Percentiles rank a stretch among this genome's conserved stretches.
Conservation (phyloP, 2,888 invertebrate genomes). For the Caenorhabditis becei region DNA sequence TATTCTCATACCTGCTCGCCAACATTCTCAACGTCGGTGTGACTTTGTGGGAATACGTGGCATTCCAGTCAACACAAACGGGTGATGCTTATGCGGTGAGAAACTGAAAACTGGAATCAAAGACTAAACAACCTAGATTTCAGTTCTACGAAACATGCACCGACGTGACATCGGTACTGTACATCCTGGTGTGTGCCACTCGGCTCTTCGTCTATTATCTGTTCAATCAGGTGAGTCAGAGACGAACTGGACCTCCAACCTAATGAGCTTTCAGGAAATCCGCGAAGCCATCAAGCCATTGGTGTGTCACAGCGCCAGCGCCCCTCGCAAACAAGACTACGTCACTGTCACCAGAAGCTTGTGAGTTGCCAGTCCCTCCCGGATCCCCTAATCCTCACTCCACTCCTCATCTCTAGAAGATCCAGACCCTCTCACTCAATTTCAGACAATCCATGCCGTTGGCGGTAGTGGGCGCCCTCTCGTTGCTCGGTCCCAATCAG, state of each 20-base stretch:
- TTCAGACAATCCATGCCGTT: conserved; percentile 57
- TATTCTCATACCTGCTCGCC: conserved; percentile 79
- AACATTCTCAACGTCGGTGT: conserved; percentile 79
- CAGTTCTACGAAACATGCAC: conserved; percentile 79
- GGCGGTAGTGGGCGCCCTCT: conserved; percentile 49
- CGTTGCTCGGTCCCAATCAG: conserved; percentile 33
- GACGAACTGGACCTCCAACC: too few relatives aligned
- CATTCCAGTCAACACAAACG: conserved; percentile 74
- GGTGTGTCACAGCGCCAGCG: conserved; percentile 36
- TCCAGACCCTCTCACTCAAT: conserved; percentile 3
- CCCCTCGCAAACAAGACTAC: conserved; percentile 56
- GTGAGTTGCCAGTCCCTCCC: conserved; percentile 16
- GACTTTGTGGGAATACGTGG: conserved; percentile 79
- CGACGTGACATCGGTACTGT: conserved; percentile 78
- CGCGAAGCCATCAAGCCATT: conserved; percentile 61
- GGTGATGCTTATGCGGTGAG: conserved; percentile 73
- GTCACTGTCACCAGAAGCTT: conserved; percentile 55
- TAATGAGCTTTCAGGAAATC: conserved; percentile 55
- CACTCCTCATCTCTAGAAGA: neutral
- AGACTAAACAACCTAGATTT: conserved; percentile 3
- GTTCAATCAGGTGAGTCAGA: conserved; percentile 73
- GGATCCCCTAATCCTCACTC: neutral
- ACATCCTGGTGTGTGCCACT: conserved; percentile 78
- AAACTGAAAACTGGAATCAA: neutral
- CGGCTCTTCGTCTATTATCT: conserved; percentile 76